These are phyloP conservation scores for Lithobates pipiens DNA, from an alignment of 2,797 vertebrate genomes.

Conservation along the genomic window DNA sequence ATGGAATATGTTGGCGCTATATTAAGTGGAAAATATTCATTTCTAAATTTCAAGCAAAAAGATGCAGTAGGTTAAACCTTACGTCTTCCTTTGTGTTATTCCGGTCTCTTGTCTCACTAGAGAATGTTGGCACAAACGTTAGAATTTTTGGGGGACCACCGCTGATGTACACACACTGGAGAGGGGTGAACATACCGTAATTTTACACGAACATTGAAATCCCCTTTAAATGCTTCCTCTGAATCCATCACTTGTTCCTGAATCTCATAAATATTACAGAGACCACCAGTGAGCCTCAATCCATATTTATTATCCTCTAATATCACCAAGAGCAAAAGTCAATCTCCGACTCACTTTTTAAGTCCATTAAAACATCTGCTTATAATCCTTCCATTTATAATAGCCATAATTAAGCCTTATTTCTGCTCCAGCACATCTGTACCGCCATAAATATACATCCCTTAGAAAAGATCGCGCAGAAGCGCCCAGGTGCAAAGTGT, in stretches of 20 bases:
- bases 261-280: slow-evolving; percentile 17
- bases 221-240: background rate
- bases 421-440: slow-evolving; percentile 16
- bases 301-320: background rate
- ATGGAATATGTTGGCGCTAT: too few species aligned
- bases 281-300: slow-evolving; percentile 23
- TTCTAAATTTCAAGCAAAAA: background rate
- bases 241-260: background rate
- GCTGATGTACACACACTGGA: background rate
- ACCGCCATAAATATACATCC: slow-evolving; percentile 21
- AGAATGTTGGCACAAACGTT: background rate
- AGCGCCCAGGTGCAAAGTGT: slow-evolving; percentile 1
- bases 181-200: background rate
- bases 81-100: background rate
- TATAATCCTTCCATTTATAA: slow-evolving; percentile 26
- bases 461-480: background rate
- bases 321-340: slow-evolving; percentile 25
- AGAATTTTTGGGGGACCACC: background rate
- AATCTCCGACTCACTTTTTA: slow-evolving; percentile 23
- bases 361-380: slow-evolving; percentile 45
- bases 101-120: background rate
- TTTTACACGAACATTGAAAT: background rate
- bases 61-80: background rate
- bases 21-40: too few species aligned
- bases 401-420: slow-evolving; percentile 32